These are phyloP conservation scores for Cephus spinipes DNA, from an alignment of 2,888 invertebrate species.

Conservation along the genomic window DNA sequence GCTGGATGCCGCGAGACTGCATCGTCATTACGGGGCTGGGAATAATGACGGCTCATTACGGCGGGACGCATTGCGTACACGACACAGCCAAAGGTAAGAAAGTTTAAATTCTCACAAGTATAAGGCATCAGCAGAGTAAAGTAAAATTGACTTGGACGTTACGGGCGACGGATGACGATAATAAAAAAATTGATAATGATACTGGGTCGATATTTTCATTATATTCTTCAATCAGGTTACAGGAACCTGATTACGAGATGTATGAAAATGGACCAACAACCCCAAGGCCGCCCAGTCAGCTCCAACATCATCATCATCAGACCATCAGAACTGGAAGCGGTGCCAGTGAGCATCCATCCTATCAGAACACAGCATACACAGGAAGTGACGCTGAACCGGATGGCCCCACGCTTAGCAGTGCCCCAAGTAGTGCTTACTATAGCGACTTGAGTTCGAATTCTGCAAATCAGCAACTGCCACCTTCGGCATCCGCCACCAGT, in stretches of 20 bases:
- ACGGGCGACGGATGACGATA: background rate
- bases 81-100: conserved; percentile 62
- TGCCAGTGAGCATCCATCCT: conserved; percentile 69
- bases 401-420: conserved; percentile 69
- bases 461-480: conserved; percentile 53
- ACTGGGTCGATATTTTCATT: background rate
- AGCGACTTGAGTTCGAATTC: conserved; percentile 72
- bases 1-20: conserved; percentile 62
- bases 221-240: conserved; percentile 46
- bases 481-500: conserved; percentile 27
- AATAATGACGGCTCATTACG: conserved; percentile 53
- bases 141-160: background rate
- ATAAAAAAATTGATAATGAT: background rate
- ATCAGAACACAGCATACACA: conserved; percentile 79
- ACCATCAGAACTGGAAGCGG: conserved; percentile 43
- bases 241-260: conserved; percentile 65
- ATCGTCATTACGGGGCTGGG: conserved; percentile 60
- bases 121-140: background rate
- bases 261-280: conserved; percentile 62
- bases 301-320: conserved; percentile 49
- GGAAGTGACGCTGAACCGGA: conserved; percentile 69
- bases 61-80: conserved; percentile 54
- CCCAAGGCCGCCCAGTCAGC: conserved; percentile 49
- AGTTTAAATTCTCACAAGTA: background rate
- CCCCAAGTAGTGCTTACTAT: conserved; percentile 82